Evolutionary conservation across 2,113 vertebrate species (phyloP), one percentile per base, ranked within the genome.

Genomic region (Romanogobio albipinnatus): DNA sequence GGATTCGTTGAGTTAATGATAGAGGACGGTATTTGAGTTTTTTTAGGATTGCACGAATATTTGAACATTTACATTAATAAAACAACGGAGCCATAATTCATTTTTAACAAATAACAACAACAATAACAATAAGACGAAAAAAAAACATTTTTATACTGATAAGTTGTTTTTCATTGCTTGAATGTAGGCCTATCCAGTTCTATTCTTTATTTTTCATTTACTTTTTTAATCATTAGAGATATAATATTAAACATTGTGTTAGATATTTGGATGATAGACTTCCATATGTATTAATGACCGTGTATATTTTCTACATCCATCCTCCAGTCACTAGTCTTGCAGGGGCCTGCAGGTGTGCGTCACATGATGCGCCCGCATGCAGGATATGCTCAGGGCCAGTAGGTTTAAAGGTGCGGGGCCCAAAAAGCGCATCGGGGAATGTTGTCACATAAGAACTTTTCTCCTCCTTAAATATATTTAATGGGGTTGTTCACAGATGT

Each of bases 291-390:
- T 56, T 22, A 70, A 39, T 71, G 19, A 22, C 6, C n/a, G 29
- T 43, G 4, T 17, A 19, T 78, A 14, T 36, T 13, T 24, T 14
- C 14, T 33, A 39, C 22, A n/a, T 14, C 7, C 8, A 64, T 47
- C 59, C 1, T 6, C n/a, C 53, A 5, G 58, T 1, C 76, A 45
- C 4, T 36, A 5, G 56, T 17, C 7, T 26, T 29, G 19, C 43
- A 81, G 78, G 61, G 51, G 45, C 61, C 78, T 4, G 13, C 49
- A 81, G 79, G 79, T 81, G 79, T 68, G 84, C 29, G 36, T 77
- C 59, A 88, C 91, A 93, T 90, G 93, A 93, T 92, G 86, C 87
- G 81, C 92, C 91, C 89, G 92, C 90, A 93, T 90, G 88, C 91
- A 93, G 93, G 93, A 92, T 51, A 51, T 89, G 89, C 90, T 88